These are phyloP conservation scores for Basileuterus tristriatus DNA, from an alignment of 2,797 vertebrate species.

Conservation along the genomic window DNA sequence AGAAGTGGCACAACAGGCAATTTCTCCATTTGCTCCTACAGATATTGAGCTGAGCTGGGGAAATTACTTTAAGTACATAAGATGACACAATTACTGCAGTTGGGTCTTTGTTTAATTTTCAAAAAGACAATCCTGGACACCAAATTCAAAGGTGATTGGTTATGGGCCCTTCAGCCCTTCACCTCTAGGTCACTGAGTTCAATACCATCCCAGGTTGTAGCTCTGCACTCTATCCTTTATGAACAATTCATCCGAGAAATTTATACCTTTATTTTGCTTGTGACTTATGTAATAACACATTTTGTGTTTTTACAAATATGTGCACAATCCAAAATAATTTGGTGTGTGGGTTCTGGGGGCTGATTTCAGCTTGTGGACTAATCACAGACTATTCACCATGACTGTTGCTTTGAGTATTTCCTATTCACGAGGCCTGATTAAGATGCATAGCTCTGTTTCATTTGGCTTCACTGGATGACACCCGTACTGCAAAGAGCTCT, in stretches of 20 bases:
- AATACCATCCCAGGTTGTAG: not conserved
- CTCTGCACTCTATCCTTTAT: not conserved
- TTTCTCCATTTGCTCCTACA: constrained; percentile 56
- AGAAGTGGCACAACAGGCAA: constrained; percentile 57
- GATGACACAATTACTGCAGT: constrained; percentile 58
- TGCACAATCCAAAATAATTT: not conserved
- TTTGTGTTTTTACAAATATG: not conserved
- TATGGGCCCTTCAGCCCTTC: constrained; percentile 25
- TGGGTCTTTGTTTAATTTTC: constrained; percentile 65
- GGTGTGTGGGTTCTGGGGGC: not conserved
- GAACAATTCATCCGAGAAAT: not conserved
- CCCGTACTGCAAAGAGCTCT: constrained; percentile 29
- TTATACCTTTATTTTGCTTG: not conserved
- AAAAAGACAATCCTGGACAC: constrained; percentile 34
- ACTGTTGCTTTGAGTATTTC: constrained; percentile 34
- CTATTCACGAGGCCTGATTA: constrained; percentile 32
- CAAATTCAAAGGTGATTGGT: constrained; percentile 47
- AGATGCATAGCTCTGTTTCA: constrained; percentile 47
- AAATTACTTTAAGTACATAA: constrained; percentile 62
- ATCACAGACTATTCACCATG: constrained; percentile 13
- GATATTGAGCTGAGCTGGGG: constrained; percentile 47
- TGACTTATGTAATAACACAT: not conserved
- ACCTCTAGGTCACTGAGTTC: constrained; percentile 29
- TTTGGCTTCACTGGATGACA: constrained; percentile 50
- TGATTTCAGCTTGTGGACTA: not conserved